Evolutionary conservation across 2,797 vertebrate species (phyloP).

Genomic region (Urosaurus nigricauda): DNA sequence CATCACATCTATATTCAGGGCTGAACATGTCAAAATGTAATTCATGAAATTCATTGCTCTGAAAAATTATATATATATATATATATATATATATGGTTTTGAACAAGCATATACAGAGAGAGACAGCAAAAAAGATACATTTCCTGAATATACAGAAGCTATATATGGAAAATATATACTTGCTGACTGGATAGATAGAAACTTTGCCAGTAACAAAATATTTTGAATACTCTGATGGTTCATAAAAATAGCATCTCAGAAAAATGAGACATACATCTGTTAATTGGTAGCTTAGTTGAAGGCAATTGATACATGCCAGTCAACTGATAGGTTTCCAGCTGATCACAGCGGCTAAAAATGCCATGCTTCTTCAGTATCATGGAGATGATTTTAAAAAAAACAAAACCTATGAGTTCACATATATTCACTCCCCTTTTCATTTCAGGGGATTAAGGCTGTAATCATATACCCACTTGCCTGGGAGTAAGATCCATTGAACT

Average conservation of each 20-base stretch:
- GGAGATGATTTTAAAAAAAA: constrained; percentile 53
- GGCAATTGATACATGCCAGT: constrained; percentile 38
- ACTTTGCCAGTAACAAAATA: constrained; percentile 21
- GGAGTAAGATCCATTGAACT: neutral
- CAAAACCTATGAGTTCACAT: constrained; percentile 44
- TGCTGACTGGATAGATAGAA: constrained; percentile 24
- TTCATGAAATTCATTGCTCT: constrained; percentile 37
- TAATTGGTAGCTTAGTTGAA: constrained; percentile 41
- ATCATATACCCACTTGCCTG: neutral
- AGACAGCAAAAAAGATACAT: constrained; percentile 6
- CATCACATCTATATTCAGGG: constrained; percentile 13
- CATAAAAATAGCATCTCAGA: constrained; percentile 36
- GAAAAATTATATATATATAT: neutral
- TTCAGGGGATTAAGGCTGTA: constrained; percentile 51
- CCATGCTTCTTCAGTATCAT: constrained; percentile 47
- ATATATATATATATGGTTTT: constrained; percentile 4
- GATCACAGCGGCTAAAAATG: constrained; percentile 34
- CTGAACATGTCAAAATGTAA: constrained; percentile 18
- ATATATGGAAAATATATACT: neutral
- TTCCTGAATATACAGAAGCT: neutral
- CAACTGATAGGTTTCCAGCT: constrained; percentile 54
- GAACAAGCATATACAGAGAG: constrained; percentile 11
- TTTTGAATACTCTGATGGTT: constrained; percentile 4
- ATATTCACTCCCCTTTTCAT: constrained; percentile 42
- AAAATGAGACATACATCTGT: constrained; percentile 49